Conservation (phyloP, 2,888 invertebrate genomes). For the Dryomyza anilis region DNA sequence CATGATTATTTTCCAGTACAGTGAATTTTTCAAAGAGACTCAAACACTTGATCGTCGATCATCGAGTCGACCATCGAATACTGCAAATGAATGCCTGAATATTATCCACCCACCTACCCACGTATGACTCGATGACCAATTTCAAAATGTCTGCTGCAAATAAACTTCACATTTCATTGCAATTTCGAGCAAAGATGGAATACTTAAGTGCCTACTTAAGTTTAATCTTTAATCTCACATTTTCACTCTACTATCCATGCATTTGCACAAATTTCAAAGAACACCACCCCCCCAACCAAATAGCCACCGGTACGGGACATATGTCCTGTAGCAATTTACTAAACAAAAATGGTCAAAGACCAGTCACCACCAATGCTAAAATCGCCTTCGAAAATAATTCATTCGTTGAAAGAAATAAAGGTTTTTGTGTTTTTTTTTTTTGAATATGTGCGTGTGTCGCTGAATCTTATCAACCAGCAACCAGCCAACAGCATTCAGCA, state of each 20-base stretch:
- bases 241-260: no score
- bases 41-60: no score
- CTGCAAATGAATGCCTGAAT: neutral
- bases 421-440: neutral
- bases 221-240: conserved; percentile 37
- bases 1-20: no score
- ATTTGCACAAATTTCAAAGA: no score
- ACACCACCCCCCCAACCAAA: no score
- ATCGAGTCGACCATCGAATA: no score
- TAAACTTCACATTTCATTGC: neutral
- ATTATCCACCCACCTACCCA: neutral
- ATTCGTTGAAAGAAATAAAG: neutral
- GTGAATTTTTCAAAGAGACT: no score
- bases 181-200: neutral
- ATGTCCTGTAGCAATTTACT: no score
- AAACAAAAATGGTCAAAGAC: conserved; percentile 9
- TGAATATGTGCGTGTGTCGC: neutral
- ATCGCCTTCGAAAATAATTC: neutral
- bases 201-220: conserved; percentile 31
- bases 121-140: neutral
- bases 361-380: neutral
- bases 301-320: no score
- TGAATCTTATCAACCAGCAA: conserved; percentile 24
- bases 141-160: neutral
- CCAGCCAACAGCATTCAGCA: conserved; percentile 17